Conservation (phyloP, 2,888 invertebrate genomes). For the Coelogynopora nodosa region DNA sequence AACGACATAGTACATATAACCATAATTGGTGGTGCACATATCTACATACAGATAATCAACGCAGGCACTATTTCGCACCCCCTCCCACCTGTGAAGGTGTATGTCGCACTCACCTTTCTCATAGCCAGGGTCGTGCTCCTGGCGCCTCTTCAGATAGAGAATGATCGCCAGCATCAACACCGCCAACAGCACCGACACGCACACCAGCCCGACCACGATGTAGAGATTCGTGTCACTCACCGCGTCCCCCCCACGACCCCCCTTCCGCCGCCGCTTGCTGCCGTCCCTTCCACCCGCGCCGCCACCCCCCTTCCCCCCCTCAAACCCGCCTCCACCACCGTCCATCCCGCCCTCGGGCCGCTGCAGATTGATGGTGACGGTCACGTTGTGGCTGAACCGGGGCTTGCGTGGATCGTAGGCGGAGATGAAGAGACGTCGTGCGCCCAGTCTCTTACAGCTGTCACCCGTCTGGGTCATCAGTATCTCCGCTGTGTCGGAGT, state of each 20-base stretch:
- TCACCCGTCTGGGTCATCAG: not conserved
- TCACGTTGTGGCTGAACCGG: not conserved
- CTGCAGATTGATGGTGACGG: not conserved
- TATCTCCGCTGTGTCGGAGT: not conserved
- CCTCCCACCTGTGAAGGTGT: too few species aligned
- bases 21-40: too few species aligned
- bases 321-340: not conserved
- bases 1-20: too few species aligned
- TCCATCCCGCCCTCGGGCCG: not conserved
- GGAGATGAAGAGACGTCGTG: not conserved
- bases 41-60: too few species aligned
- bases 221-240: conserved; percentile 11
- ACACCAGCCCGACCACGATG: not conserved
- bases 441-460: not conserved
- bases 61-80: too few species aligned
- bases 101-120: conserved; percentile 26
- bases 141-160: conserved; percentile 11
- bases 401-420: conserved; percentile 22
- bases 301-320: not conserved
- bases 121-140: not conserved
- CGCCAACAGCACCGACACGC: conserved; percentile 10
- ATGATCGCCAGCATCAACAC: conserved; percentile 4
- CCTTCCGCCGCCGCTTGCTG: not conserved
- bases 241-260: not conserved
- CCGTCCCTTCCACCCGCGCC: not conserved